Evolutionary conservation across 1,140 invertebrate species (phyloP).

Genomic region (Magallana angulata): DNA sequence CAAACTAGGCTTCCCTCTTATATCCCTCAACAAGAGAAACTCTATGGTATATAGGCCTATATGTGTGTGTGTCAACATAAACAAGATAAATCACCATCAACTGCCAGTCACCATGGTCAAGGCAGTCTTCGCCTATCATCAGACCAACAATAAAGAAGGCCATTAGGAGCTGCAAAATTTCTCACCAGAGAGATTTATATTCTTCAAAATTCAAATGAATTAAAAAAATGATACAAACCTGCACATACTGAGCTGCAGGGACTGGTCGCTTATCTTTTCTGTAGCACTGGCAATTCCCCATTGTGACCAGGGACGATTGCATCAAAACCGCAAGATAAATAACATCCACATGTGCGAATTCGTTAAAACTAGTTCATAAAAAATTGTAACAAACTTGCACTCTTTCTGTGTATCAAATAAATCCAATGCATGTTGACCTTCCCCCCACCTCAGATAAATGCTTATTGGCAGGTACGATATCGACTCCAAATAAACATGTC

Average conservation of each 20-base stretch:
- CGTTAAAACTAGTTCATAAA: constrained; percentile 14
- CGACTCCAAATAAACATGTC: constrained; percentile 32
- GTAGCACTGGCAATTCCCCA: constrained; percentile 26
- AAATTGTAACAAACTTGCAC: constrained; percentile 6
- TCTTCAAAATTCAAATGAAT: background rate
- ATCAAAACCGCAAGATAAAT: constrained; percentile 16
- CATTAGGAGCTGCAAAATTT: background rate
- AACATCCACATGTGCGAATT: background rate
- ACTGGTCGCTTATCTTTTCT: constrained; percentile 10
- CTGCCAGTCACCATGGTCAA: background rate
- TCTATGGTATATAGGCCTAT: background rate
- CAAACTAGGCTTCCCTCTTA: background rate
- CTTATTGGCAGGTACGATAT: constrained; percentile 33
- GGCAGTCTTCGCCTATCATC: background rate
- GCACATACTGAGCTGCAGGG: constrained; percentile 13
- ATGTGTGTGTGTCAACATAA: background rate
- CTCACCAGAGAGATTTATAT: background rate
- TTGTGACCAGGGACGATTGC: constrained; percentile 17
- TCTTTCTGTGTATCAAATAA: constrained; percentile 32
- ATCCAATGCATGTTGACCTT: constrained; percentile 37
- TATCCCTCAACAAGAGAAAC: background rate
- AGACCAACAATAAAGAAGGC: background rate
- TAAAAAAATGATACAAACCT: constrained; percentile 13
- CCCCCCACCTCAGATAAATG: constrained; percentile 34
- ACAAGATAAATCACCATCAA: constrained; percentile 28